These are phyloP conservation scores for Plecotus auritus DNA, from an alignment of 2,113 vertebrate species.

Conservation along the genomic window DNA sequence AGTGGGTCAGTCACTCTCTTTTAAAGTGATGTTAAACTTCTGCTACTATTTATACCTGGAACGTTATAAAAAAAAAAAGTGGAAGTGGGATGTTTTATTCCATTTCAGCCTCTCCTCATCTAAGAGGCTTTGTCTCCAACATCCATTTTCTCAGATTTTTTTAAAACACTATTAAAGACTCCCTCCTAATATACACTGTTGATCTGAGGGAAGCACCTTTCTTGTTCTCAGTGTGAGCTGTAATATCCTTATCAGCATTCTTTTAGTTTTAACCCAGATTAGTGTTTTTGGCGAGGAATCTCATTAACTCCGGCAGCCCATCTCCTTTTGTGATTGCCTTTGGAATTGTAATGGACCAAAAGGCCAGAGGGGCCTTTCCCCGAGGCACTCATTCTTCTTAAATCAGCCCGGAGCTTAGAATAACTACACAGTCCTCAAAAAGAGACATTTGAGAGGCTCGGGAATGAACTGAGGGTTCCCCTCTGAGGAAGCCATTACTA, in stretches of 20 bases:
- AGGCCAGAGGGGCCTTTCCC: slow-evolving; percentile 85
- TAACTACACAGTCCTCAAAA: slow-evolving; percentile 56
- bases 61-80: slow-evolving; percentile 69
- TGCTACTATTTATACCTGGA: slow-evolving; percentile 84
- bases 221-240: slow-evolving; percentile 84
- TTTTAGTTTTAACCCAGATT: slow-evolving; percentile 89
- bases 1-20: slow-evolving; percentile 90
- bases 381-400: slow-evolving; percentile 82
- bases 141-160: slow-evolving; percentile 77
- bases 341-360: slow-evolving; percentile 82
- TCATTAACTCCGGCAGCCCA: slow-evolving; percentile 84
- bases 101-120: slow-evolving; percentile 63
- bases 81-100: slow-evolving; percentile 68
- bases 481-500: not conserved
- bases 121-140: slow-evolving; percentile 80
- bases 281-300: slow-evolving; percentile 86
- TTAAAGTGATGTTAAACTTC: slow-evolving; percentile 91
- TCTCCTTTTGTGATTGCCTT: slow-evolving; percentile 87
- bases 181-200: slow-evolving; percentile 83
- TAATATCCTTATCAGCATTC: slow-evolving; percentile 89
- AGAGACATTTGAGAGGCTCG: slow-evolving; percentile 60
- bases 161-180: slow-evolving; percentile 78
- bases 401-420: slow-evolving; percentile 79
- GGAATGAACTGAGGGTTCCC: slow-evolving; percentile 52
- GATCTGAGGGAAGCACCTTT: slow-evolving; percentile 83